Evolutionary conservation across 92 coral and sea anemone genomes (phyloP), one percentile per base, ranked within the genome.

Genomic region (Phymanthus crucifer): DNA sequence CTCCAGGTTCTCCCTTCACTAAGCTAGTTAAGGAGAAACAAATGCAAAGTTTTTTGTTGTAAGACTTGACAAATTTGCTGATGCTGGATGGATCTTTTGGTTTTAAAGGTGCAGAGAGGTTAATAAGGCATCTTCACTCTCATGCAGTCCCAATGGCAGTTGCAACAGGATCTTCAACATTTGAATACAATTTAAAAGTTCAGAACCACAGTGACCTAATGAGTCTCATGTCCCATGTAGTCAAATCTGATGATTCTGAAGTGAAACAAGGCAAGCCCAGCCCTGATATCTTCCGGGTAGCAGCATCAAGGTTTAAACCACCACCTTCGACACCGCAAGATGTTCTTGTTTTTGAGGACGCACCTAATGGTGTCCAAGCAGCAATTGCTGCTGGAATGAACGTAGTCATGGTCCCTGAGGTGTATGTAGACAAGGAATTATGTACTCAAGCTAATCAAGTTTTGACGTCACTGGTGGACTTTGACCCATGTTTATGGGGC

Each of bases 351-450:
- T 91, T 95, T 70, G 99, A 95, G 64, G 99, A 95, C 73, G 98
- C 99, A 48, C 99, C 99, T 13, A 93, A 95, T 83, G 99, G 99
- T 4, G 98, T 95, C 11, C 29, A 52, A 13, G 97, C 99, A 2
- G 99, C 95, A n/a, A 80, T 74, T 23, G 96, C 98, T 23, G 99
- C 99, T 17, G 89, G 87, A 12, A 95, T 95, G 99, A 86, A 89
- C 71, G 99, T 95, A 66, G 94, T 95, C 26, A 95, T 95, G 99
- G 99, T 95, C 21, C 99, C 99, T 35, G 96, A 90, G 58, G 69
- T 80, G 47, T 82, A 75, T 37, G 83, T 87, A 4, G 96, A 93
- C 45, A 88, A 18, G 46, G 76, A 92, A 52, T 78, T 88, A 26
- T 91, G 96, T 85, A 66, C 76, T 56, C 66, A 88, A 74, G 98